Evolutionary conservation across 2,888 invertebrate species (phyloP), one percentile per base, ranked within the genome.

Genomic region (Byasa hedistus): DNA sequence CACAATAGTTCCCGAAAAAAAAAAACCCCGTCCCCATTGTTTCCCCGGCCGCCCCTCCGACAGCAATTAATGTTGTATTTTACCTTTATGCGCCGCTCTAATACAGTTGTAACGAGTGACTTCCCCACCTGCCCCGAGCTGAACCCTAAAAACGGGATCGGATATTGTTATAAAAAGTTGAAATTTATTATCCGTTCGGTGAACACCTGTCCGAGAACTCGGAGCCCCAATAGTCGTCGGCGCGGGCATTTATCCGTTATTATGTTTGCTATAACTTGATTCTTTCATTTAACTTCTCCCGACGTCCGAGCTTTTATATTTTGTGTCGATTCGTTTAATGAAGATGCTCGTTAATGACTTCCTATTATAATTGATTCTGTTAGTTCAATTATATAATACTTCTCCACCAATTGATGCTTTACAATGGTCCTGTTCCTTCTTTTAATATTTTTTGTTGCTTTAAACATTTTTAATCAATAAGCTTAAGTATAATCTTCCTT

Each of bases 31-130:
- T 72, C 70, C 70, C 83, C 79, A 80, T 89, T 87, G 86, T 88
- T 83, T 86, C 83, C 79, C 79, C 83, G 79, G 77, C 79, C 5
- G 73, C 75, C 73, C 76, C 72, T 71, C 83, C 85, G 89, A 87
- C 89, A 86, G 84, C 89, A 89, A 90, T 89, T 89, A 90, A 89
- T 89, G 87, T 87, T 86, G 83, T 85, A 84, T 87, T 84, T 80
- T 80, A 86, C 84, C 85, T 84, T 82, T 81, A 80, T 82, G 80
- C 81, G 79, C 70, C 65, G 68, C 58, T 66, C 69, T 75, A 74
- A 79, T 79, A 79, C 76, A 76, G 77, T 69, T 70, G 71, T 76
- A 71, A 72, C 71, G 69, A 71, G 66, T 52, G 66, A 65, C 56
- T 60, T 57, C 48, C 54, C 64, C 72, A 73, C 74, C 73, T 74